Base-by-base conservation (phyloP, 2,888 invertebrate species). In the Scelioninae gen. 1 region DNA sequence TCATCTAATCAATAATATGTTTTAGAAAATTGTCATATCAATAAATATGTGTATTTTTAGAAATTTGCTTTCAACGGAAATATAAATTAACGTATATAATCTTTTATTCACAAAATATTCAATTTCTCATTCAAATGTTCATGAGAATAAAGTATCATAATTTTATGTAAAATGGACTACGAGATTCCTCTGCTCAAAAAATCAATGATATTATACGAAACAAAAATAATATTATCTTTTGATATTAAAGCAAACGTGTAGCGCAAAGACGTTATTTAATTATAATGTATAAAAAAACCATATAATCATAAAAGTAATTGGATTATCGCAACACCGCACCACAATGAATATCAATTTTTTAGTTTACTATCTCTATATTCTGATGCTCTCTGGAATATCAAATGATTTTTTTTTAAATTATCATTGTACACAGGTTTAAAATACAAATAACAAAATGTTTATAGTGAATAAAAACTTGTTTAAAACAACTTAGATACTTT, bases 281-380 rank as follows among this genome's bases (percentile, higher is more conserved):
- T n/a, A 43, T 43, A 43, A 43, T 43, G 43, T 43, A 43, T 43
- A n/a, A 43, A 43, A n/a, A 47, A 16, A 6, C 16, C 47, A 47
- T 15, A 15, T 47, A 47, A 47, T 15, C 16, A 47, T 16, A 47
- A 47, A 47, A 47, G 47, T 47, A 47, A 47, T 47, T 47, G 13
- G 47, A 47, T 15, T 47, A 47, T 47, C 15, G 1, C 8, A 47
- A 11, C 15, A 15, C n/a, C n/a, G n/a, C 10, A 16, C 47, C 47
- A 47, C 47, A 16, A 47, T 15, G 47, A 15, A 47, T 47, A 47
- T 47, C 13, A 47, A 47, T 47, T 13, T 47, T 47, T 47, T 8
- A 47, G 10, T 43, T 43, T 43, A 13, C n/a, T n/a, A 23, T 23
- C 38, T 38, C 38, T 8, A 38, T 38, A 10, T 1, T 2, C 16